Percentiles rank a stretch among this genome's conserved stretches.
These are phyloP conservation scores for Idaea biselata DNA, from an alignment of 2,888 invertebrate genomes.

Conservation along the genomic window DNA sequence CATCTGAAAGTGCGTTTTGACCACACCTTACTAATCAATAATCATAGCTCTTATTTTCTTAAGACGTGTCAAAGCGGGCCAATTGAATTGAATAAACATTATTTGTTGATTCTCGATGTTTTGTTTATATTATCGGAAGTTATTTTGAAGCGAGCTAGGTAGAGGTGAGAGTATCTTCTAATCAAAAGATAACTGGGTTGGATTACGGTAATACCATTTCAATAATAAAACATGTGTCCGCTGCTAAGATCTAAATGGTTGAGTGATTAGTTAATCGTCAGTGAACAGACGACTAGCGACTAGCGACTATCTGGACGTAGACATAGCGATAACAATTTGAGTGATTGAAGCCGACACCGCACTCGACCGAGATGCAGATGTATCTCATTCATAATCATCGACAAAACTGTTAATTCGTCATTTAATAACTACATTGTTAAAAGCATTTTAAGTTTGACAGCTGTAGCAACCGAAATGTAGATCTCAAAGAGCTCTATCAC, in stretches of 20 bases:
- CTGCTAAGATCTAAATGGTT: conserved; percentile 38
- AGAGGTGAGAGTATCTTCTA: neutral
- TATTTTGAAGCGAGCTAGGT: neutral
- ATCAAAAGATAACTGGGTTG: neutral
- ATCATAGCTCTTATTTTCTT: too few relatives aligned
- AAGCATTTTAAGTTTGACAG: too few relatives aligned
- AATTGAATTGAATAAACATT: too few relatives aligned
- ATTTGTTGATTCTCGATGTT: neutral
- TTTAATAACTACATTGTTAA: neutral
- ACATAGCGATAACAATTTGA: conserved; percentile 51
- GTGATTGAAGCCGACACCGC: conserved; percentile 51
- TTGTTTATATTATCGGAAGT: neutral
- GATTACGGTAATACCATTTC: conserved; percentile 11
- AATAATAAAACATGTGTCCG: conserved; percentile 28
- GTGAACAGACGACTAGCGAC: conserved; percentile 44
- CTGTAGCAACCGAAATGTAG: too few relatives aligned
- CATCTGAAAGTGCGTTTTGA: too few relatives aligned
- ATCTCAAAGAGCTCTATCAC: too few relatives aligned
- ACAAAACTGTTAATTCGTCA: conserved; percentile 18
- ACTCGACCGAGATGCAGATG: conserved; percentile 42
- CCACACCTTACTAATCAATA: too few relatives aligned
- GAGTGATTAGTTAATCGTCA: conserved; percentile 50
- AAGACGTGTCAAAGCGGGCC: too few relatives aligned
- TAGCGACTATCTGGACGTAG: conserved; percentile 43
- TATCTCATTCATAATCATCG: conserved; percentile 18